Conservation (phyloP, 2,888 invertebrate species). For the Catotricha subobsoleta region DNA sequence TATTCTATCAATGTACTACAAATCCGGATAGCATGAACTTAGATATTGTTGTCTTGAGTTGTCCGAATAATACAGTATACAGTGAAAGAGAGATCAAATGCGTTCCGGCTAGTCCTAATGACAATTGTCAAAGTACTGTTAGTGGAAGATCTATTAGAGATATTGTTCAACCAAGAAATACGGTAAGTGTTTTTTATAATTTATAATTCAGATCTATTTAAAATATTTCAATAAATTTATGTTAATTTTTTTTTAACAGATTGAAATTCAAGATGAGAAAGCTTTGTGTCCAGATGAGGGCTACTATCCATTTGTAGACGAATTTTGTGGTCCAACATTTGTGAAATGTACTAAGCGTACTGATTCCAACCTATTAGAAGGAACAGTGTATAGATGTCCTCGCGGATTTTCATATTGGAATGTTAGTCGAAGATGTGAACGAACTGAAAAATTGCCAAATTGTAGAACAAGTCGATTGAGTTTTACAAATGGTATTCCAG, state of each 20-base stretch:
- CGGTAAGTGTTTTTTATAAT: slow-evolving; percentile 1
- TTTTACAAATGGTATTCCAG: slow-evolving; percentile 19
- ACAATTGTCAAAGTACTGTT: slow-evolving; percentile 22
- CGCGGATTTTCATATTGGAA: slow-evolving; percentile 58
- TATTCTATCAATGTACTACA: slow-evolving; percentile 68
- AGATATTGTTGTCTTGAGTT: slow-evolving; percentile 55
- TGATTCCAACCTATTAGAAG: slow-evolving; percentile 37
- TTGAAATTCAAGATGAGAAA: slow-evolving; percentile 36
- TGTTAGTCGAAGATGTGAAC: slow-evolving; percentile 59
- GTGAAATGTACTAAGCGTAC: slow-evolving; percentile 44
- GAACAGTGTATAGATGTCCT: slow-evolving; percentile 60
- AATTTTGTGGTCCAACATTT: slow-evolving; percentile 51
- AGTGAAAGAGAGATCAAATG: slow-evolving; percentile 57
- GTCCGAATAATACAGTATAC: slow-evolving; percentile 59
- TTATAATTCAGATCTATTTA: background rate
- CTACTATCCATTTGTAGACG: slow-evolving; percentile 46
- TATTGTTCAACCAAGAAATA: background rate
- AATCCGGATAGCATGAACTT: slow-evolving; percentile 45
- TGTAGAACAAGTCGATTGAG: slow-evolving; percentile 27
- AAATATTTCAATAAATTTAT: slow-evolving; percentile 6
- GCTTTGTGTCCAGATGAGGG: slow-evolving; percentile 49
- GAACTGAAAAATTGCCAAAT: slow-evolving; percentile 37
- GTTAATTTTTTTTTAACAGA: slow-evolving; percentile 32
- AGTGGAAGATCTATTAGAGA: slow-evolving; percentile 15
- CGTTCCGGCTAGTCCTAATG: slow-evolving; percentile 40